Conservation (phyloP, 2,797 vertebrate species). For the Myotis pilosus region DNA sequence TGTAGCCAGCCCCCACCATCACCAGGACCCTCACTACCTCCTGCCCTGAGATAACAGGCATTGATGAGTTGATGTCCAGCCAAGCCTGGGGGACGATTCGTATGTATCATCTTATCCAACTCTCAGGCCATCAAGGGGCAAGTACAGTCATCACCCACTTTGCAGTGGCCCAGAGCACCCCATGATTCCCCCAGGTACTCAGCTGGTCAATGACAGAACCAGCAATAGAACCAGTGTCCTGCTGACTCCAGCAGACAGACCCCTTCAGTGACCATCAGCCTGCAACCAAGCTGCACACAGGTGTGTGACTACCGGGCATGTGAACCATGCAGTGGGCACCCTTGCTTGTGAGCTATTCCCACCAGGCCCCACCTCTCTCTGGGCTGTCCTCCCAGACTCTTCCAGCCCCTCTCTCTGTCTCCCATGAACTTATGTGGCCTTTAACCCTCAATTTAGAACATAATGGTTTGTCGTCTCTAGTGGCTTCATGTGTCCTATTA, state of each 20-base stretch:
- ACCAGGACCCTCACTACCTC: not conserved
- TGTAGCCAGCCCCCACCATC: not conserved
- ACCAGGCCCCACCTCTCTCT: not conserved
- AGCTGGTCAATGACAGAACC: not conserved
- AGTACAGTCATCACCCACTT: not conserved
- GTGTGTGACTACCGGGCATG: not conserved
- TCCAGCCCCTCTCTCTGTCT: not conserved
- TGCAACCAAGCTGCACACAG: not conserved
- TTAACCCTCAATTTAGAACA: not conserved
- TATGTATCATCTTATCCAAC: not conserved
- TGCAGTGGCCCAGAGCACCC: not conserved
- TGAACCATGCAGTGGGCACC: not conserved
- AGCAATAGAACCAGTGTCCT: not conserved
- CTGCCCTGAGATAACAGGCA: not conserved
- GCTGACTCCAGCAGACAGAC: not conserved
- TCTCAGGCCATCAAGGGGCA: not conserved
- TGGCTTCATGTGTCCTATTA: not conserved
- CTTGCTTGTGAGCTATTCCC: not conserved
- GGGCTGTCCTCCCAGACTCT: not conserved
- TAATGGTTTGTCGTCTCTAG: rapidly evolving
- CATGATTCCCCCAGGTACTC: rapidly evolving
- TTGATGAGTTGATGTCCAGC: not conserved
- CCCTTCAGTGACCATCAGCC: rapidly evolving
- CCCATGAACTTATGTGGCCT: too few species aligned
- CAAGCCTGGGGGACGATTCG: not conserved